Base-by-base conservation (phyloP, 1,140 invertebrate genomes). In the Lordiphosa stackelbergi region DNA sequence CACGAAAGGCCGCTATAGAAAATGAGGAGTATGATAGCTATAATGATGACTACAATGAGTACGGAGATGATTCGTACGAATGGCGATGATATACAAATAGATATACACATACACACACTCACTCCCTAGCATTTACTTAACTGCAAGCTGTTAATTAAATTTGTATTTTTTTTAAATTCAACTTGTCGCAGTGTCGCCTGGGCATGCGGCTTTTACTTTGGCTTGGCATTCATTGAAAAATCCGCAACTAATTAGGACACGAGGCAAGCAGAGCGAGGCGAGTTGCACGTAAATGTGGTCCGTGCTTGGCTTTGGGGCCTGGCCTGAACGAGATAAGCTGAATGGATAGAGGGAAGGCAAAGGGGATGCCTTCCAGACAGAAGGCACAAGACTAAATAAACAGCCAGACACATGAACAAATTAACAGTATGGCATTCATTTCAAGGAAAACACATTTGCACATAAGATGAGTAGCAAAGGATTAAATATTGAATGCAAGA, bases 141-240 rank as follows among this genome's bases (percentile, higher is more conserved):
- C 65, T 66, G 66, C 61, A 73, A 73, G 65, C 46, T 78, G 65
- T 72, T 79, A 79, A 79, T 79, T 79, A 74, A 79, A 79, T 79
- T 74, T 79, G 43, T 31, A 46, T 19, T 24, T 12, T 31, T 66
- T 74, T 73, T 57, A 57, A 78, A 78, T 78, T 72, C 65, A 73
- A 69, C 45, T 69, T 79, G 75, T 52, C 75, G 73, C 73, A 77
- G 42, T 57, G 47, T 22, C 51, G 40, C 40, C 53, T 28, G 47
- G 34, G 38, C 49, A 28, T 40, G 56, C 42, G 48, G 47, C 53
- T 59, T 34, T 12, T 66, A 61, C 56, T 16, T 54, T 34, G 42
- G 36, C 59, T 47, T 55, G 52, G 73, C 28, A 58, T 77, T 70
- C 66, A 79, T 55, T 79, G 61, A 81, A 81, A 81, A 79, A 74